Evolutionary conservation across 2,888 invertebrate species (phyloP).

Genomic region (Zaprionus obscuricornis): DNA sequence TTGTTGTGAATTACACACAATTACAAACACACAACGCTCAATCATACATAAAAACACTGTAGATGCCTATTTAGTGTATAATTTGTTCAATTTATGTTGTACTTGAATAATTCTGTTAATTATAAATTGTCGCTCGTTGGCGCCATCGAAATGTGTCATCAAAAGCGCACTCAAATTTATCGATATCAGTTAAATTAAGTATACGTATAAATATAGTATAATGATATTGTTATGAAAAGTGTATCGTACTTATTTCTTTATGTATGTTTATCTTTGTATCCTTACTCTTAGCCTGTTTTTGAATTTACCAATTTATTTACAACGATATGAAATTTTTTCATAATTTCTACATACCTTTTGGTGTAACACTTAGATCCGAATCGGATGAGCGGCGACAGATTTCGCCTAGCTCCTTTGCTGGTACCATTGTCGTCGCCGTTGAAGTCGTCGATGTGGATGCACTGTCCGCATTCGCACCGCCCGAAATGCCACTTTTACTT

Average conservation of each 20-base stretch:
- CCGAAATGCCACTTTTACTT: slow-evolving; percentile 82
- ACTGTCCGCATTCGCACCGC: slow-evolving; percentile 69
- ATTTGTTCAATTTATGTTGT: too few relatives aligned
- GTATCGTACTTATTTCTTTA: too few relatives aligned
- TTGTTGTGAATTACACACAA: slow-evolving; percentile 49
- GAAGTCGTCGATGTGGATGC: slow-evolving; percentile 83
- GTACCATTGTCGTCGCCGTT: slow-evolving; percentile 83
- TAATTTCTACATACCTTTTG: slow-evolving; percentile 89
- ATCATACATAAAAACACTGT: slow-evolving; percentile 19
- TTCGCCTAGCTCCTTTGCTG: slow-evolving; percentile 82
- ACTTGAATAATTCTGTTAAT: too few relatives aligned
- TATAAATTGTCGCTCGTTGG: too few relatives aligned
- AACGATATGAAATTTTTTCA: too few relatives aligned
- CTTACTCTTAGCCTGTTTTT: slow-evolving; percentile 29
- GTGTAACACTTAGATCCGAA: slow-evolving; percentile 95
- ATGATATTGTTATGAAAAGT: too few relatives aligned
- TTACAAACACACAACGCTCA: slow-evolving; percentile 28
- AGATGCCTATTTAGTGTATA: too few relatives aligned
- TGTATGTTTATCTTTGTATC: slow-evolving; percentile 1
- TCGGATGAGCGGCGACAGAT: slow-evolving; percentile 94
- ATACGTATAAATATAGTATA: too few relatives aligned
- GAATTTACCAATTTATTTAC: slow-evolving; percentile 21
- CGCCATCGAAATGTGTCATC: too few relatives aligned
- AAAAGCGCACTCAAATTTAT: too few relatives aligned
- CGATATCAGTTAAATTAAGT: too few relatives aligned